Evolutionary conservation across 2,797 vertebrate genomes (phyloP).

Genomic region (Selene dorsalis): DNA sequence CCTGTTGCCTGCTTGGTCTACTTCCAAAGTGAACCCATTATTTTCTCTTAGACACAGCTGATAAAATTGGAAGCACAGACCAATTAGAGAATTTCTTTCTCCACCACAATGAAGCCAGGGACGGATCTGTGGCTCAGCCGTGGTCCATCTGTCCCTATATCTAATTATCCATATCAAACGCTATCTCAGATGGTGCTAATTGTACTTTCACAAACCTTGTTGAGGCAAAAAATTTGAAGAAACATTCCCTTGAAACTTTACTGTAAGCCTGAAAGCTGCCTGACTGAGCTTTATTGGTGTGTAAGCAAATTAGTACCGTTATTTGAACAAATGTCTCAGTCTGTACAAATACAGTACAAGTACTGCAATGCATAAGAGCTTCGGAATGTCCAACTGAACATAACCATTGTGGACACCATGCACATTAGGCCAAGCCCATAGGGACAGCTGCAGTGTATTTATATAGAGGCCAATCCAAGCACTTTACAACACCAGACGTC

Average conservation of each 20-base stretch:
- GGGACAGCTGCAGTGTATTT: background rate
- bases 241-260: background rate
- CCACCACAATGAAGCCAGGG: constrained; percentile 13
- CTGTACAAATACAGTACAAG: background rate
- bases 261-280: background rate
- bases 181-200: background rate
- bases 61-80: constrained; percentile 4
- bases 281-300: background rate
- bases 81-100: constrained; percentile 17
- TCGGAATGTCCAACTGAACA: background rate
- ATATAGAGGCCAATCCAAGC: background rate
- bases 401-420: background rate
- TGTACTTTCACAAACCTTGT: background rate
- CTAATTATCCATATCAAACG: constrained; percentile 21
- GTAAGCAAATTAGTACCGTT: background rate
- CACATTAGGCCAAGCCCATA: background rate
- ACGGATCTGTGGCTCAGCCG: constrained; percentile 10
- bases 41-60: background rate
- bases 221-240: background rate
- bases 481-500: background rate
- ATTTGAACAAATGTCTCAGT: background rate
- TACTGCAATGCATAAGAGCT: background rate
- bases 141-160: constrained; percentile 15
- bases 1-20: background rate
- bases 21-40: background rate